These are phyloP conservation scores for Cheilosia scutellata DNA, from an alignment of 2,888 invertebrate species.

Conservation along the genomic window DNA sequence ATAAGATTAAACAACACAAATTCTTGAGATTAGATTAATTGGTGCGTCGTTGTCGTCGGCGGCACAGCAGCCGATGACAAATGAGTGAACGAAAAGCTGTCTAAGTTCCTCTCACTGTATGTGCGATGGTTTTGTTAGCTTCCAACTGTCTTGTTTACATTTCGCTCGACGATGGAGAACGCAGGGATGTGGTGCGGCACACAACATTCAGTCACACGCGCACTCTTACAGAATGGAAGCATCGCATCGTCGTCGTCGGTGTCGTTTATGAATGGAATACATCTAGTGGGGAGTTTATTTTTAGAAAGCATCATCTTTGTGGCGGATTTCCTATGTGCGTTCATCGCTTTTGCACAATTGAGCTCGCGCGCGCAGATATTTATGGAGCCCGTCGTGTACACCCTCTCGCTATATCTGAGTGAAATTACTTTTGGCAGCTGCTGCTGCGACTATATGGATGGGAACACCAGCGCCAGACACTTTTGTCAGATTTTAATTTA, in stretches of 20 bases:
- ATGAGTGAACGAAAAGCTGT: constrained; percentile 55
- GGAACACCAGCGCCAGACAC: constrained; percentile 19
- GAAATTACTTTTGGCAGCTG: constrained; percentile 72
- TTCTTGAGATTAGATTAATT: constrained; percentile 73
- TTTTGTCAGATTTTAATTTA: constrained; percentile 41
- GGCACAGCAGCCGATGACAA: constrained; percentile 63
- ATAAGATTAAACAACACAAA: constrained; percentile 68
- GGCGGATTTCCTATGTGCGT: constrained; percentile 67
- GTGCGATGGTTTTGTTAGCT: constrained; percentile 54
- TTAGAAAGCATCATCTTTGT: constrained; percentile 65
- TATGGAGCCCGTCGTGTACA: constrained; percentile 36
- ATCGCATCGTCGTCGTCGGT: constrained; percentile 17
- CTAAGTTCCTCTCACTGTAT: constrained; percentile 21
- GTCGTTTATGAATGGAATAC: constrained; percentile 71
- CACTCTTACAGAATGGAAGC: constrained; percentile 28
- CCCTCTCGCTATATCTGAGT: constrained; percentile 38
- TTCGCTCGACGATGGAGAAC: constrained; percentile 21
- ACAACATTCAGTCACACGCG: constrained; percentile 60
- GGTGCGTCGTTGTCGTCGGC: constrained; percentile 53
- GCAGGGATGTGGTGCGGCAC: not conserved
- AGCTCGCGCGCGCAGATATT: constrained; percentile 50
- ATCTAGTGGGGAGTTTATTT: constrained; percentile 59
- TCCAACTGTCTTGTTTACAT: constrained; percentile 75
- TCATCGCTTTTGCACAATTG: constrained; percentile 63
- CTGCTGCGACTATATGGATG: constrained; percentile 48